Evolutionary conservation across 2,888 invertebrate species (phyloP).

Genomic region (Esperia sulphurella): DNA sequence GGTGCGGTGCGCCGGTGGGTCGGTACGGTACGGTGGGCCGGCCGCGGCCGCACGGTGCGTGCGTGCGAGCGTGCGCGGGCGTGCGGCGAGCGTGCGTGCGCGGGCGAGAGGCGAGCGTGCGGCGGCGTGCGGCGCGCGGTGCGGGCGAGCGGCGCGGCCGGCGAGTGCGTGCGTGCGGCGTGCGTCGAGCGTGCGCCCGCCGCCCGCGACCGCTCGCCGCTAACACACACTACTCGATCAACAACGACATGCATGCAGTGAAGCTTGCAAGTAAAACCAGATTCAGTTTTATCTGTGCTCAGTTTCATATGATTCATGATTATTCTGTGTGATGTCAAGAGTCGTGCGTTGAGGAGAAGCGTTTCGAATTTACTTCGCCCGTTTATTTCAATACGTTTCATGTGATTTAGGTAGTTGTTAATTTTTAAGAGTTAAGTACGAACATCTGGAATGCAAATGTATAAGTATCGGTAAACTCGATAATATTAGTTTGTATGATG

Average conservation of each 20-base stretch:
- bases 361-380: slow-evolving; percentile 78
- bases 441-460: slow-evolving; percentile 74
- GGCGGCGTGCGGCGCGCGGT: slow-evolving; percentile 19
- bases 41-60: slow-evolving; percentile 26
- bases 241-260: slow-evolving; percentile 77
- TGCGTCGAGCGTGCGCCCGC: slow-evolving; percentile 1
- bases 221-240: slow-evolving; percentile 68
- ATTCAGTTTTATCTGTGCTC: slow-evolving; percentile 77
- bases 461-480: slow-evolving; percentile 53
- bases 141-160: slow-evolving; percentile 12
- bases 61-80: slow-evolving; percentile 30
- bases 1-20: slow-evolving; percentile 34
- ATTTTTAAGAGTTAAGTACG: slow-evolving; percentile 63
- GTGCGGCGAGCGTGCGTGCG: slow-evolving; percentile 24
- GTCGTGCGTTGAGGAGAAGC: slow-evolving; percentile 80
- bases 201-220: slow-evolving; percentile 26
- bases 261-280: slow-evolving; percentile 79
- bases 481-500: slow-evolving; percentile 45
- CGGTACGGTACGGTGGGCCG: slow-evolving; percentile 27
- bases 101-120: slow-evolving; percentile 11
- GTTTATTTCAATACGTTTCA: slow-evolving; percentile 55
- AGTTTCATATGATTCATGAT: slow-evolving; percentile 77
- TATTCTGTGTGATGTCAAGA: slow-evolving; percentile 76
- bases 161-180: slow-evolving; percentile 19
- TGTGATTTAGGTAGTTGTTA: slow-evolving; percentile 72